These are phyloP conservation scores for Callitettix versicolor DNA, from an alignment of 1,140 invertebrate species.

Conservation along the genomic window DNA sequence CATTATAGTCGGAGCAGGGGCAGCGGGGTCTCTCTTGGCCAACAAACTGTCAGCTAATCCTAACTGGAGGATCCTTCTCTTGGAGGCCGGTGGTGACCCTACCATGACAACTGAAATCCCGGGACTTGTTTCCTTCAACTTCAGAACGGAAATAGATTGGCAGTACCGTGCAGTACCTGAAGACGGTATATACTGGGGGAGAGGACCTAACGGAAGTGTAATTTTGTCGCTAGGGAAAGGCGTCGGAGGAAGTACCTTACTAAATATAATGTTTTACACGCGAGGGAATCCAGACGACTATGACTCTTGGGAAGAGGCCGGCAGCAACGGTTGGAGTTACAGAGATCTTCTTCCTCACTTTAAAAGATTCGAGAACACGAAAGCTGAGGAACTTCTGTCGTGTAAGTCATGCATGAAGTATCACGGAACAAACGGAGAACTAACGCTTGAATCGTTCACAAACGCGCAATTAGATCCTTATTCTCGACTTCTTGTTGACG, in stretches of 20 bases:
- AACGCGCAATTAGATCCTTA: slow-evolving; percentile 70
- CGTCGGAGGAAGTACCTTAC: slow-evolving; percentile 66
- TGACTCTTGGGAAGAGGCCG: slow-evolving; percentile 73
- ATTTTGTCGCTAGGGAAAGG: slow-evolving; percentile 46
- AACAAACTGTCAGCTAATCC: too few relatives aligned
- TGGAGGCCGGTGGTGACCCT: neutral
- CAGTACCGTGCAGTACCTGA: slow-evolving; percentile 59
- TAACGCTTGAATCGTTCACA: slow-evolving; percentile 41
- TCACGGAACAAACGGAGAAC: slow-evolving; percentile 51
- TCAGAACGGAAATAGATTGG: slow-evolving; percentile 38
- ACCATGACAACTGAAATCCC: neutral
- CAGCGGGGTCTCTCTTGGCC: too few relatives aligned
- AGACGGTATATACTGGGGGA: slow-evolving; percentile 35
- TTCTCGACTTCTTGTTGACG: slow-evolving; percentile 78
- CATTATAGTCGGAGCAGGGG: too few relatives aligned
- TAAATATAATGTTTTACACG: slow-evolving; percentile 83
- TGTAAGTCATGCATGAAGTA: slow-evolving; percentile 47
- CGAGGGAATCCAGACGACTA: slow-evolving; percentile 76
- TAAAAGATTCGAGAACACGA: slow-evolving; percentile 72
- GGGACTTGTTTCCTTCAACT: neutral
- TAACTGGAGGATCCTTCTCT: too few relatives aligned
- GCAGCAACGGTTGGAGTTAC: slow-evolving; percentile 84
- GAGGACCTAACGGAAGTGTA: slow-evolving; percentile 36
- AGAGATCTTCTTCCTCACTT: slow-evolving; percentile 77
- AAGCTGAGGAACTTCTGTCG: slow-evolving; percentile 53